Conservation (phyloP, 2,113 vertebrate genomes). For the Upupa epops region DNA sequence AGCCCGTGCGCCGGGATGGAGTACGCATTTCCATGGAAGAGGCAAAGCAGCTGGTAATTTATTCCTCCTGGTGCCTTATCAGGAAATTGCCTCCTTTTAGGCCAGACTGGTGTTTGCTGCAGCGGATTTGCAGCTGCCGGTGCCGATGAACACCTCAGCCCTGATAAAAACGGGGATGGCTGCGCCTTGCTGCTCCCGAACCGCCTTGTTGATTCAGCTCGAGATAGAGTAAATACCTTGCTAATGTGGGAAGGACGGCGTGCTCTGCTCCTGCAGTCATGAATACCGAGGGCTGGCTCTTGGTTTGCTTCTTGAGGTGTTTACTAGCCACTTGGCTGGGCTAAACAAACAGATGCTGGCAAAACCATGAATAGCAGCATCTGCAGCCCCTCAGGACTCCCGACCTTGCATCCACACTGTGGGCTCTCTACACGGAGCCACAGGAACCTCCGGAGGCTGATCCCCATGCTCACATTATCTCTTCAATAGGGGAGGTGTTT, state of each 20-base stretch:
- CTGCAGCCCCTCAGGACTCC: neutral
- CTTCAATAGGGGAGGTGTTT: neutral
- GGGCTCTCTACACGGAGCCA: neutral
- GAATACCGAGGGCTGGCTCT: neutral
- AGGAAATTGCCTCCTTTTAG: neutral
- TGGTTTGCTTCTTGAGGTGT: neutral
- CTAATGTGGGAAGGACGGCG: neutral
- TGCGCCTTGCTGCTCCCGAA: neutral
- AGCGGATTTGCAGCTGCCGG: neutral
- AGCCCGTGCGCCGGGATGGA: no score
- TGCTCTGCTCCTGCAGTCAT: neutral
- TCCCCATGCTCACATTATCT: neutral
- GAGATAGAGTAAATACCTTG: neutral
- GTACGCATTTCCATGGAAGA: neutral
- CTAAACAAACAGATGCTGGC: neutral
- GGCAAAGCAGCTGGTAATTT: neutral
- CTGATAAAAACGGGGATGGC: neutral
- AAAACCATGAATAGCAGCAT: neutral
- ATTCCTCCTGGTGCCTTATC: neutral
- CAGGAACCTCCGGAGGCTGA: neutral
- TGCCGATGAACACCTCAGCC: neutral
- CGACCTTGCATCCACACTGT: neutral
- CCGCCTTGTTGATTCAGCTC: neutral
- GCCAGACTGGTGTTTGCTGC: neutral
- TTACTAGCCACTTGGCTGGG: neutral